Percentiles rank a stretch among this genome's conserved stretches.
Conservation (phyloP, 2,113 vertebrate species). For the Nycticebus coucang region DNA sequence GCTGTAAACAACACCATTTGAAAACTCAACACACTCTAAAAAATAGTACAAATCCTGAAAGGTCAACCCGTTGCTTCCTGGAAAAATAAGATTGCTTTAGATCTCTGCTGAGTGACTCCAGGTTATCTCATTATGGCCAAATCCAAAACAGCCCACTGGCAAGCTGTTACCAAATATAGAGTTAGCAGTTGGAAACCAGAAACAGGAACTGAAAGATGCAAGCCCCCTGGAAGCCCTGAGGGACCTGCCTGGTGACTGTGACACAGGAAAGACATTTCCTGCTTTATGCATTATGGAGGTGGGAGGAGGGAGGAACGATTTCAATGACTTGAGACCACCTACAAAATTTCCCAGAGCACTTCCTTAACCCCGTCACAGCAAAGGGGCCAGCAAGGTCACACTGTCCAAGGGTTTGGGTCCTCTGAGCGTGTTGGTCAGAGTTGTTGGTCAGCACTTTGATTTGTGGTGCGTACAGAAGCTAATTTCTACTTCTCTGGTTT, state of each 20-base stretch:
- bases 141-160: conserved; percentile 62
- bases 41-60: conserved; percentile 66
- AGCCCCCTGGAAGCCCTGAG: conserved; percentile 48
- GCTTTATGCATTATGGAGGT: conserved; percentile 51
- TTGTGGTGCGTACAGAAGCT: neutral
- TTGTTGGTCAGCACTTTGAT: neutral
- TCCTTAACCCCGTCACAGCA: neutral
- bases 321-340: conserved; percentile 41
- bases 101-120: conserved; percentile 55
- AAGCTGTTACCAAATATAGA: conserved; percentile 72
- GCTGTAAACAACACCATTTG: conserved; percentile 69
- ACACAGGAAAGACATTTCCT: conserved; percentile 74
- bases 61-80: conserved; percentile 70
- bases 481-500: neutral
- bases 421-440: neutral
- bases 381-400: neutral
- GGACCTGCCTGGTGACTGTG: conserved; percentile 53
- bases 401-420: neutral
- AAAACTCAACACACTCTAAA: conserved; percentile 48
- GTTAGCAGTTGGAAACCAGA: conserved; percentile 65
- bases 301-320: neutral
- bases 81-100: conserved; percentile 74
- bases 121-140: conserved; percentile 74
- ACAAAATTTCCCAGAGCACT: neutral
- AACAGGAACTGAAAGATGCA: conserved; percentile 69